These are phyloP conservation scores for Lophotis ruficrista DNA, from an alignment of 2,113 vertebrate species.

Conservation along the genomic window DNA sequence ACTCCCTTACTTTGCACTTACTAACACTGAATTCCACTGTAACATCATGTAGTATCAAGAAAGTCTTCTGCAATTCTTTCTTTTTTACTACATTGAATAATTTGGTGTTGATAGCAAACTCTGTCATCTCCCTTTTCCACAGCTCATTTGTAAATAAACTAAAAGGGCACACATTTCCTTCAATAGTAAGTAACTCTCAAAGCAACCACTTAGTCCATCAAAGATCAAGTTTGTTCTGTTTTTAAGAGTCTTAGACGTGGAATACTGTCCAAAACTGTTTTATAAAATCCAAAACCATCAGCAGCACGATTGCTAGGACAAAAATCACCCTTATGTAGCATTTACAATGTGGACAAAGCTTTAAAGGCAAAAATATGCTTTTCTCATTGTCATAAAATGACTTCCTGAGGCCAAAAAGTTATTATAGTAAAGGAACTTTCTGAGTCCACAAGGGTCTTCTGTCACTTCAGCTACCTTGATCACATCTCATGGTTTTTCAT, in stretches of 20 bases:
- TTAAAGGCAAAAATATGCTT: neutral
- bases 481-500: fast-evolving
- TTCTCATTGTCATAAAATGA: neutral
- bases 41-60: neutral
- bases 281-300: neutral
- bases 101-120: neutral
- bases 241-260: neutral
- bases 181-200: neutral
- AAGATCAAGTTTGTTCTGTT: neutral
- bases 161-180: neutral
- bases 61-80: neutral
- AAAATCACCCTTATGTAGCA: neutral
- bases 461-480: neutral
- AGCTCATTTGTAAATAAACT: neutral
- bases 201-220: neutral
- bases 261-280: neutral
- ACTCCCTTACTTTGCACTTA: neutral
- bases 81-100: neutral
- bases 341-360: neutral
- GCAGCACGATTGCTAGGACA: neutral
- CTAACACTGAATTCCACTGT: neutral
- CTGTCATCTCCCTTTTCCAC: neutral
- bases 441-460: neutral
- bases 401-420: neutral
- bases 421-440: neutral